Base-by-base conservation (phyloP, 2,797 vertebrate species). In the Sitta carolinensis region DNA sequence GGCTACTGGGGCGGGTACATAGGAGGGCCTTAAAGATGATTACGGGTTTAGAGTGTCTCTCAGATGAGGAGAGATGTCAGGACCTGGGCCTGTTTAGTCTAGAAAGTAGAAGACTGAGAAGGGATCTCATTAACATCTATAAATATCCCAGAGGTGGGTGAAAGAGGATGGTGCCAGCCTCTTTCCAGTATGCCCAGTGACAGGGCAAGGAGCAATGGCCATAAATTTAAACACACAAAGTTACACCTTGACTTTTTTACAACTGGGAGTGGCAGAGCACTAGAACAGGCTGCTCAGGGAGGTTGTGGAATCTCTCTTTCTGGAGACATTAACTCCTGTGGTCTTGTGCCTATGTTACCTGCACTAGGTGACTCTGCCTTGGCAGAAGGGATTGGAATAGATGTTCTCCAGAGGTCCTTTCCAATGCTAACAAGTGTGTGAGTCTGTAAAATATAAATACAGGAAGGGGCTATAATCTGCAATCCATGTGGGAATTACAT, bases 41-140 rank as follows among this genome's bases (percentile, higher is more conserved):
- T 43, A 43, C 0, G 0, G 13, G 4, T 47, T n/a, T 76, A 23
- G 36, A 57, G 11, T 50, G n/a, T 50, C 36, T 55, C 22, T 82
- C 30, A 63, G 45, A 14, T 38, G 43, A 51, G 23, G 20, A 63
- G 10, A 69, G 20, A 38, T 50, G 82, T 32, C 25, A 4, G n/a
- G 12, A 77, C 4, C 29, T 70, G 15, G 7, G 2, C 9, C 17
- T 70, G 12, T 70, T 58, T 26, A 43, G 23, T 63, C 25, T 69
- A 23, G 29, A 77, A 23, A 67, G 16, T 30, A 75, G 14, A 45
- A 51, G 29, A 30, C 17, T 40, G 17, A 51, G 38, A 58, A 40
- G 8, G 14, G 25, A 51, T 83, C 15, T 83, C 11, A 38, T 45
- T 45, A 45, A 63, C 16, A 7, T 18, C 10, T 34, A 16, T 32